A percentile compares a stretch with the other conserved stretches of the same genome.
These are phyloP conservation scores for Thyatira batis DNA, from an alignment of 2,888 invertebrate species.

Conservation along the genomic window DNA sequence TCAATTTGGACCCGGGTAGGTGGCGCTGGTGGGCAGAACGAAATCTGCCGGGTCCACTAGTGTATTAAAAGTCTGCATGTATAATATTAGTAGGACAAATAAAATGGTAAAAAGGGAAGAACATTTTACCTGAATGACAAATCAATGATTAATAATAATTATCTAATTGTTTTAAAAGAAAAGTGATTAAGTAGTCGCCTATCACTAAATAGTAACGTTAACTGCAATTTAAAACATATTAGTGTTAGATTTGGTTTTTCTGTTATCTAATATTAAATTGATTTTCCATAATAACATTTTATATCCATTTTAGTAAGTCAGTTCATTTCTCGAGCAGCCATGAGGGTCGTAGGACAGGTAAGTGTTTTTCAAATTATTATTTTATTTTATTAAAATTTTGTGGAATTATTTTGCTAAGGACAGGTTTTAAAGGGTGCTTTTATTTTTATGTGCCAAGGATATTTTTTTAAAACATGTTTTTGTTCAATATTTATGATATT, in stretches of 20 bases:
- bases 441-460: too few species aligned
- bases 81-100: too few species aligned
- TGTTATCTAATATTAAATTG: neutral
- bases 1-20: too few species aligned
- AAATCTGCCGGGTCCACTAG: too few species aligned
- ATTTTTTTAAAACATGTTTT: too few species aligned
- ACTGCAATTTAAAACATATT: neutral
- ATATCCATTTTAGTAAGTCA: neutral
- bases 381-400: neutral
- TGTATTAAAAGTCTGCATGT: too few species aligned
- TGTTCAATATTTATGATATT: too few species aligned
- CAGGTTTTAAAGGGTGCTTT: too few species aligned
- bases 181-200: neutral
- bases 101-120: too few species aligned
- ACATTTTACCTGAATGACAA: too few species aligned
- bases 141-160: conserved; percentile 28
- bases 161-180: neutral
- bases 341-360: neutral
- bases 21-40: too few species aligned
- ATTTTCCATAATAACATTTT: neutral
- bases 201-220: neutral
- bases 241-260: neutral
- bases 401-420: too few species aligned
- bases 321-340: neutral
- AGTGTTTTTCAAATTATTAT: neutral